Evolutionary conservation across 2,888 invertebrate species (phyloP).

Genomic region (Drepanosiphum platanoidis): DNA sequence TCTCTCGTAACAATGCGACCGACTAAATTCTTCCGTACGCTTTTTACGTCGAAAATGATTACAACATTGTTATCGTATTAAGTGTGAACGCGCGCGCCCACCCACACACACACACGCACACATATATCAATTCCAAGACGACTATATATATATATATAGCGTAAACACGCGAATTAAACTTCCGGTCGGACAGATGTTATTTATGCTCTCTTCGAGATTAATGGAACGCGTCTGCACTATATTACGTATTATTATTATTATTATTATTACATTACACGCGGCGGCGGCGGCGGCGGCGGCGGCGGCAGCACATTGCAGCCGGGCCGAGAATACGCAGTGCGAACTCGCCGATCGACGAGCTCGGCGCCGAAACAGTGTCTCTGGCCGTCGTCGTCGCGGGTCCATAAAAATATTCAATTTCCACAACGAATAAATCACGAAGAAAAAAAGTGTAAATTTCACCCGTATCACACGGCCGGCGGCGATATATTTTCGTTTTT

Average conservation of each 20-base stretch:
- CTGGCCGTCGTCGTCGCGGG: too few relatives aligned
- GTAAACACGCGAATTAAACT: conserved; percentile 50
- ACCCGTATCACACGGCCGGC: background rate
- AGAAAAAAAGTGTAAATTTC: conserved; percentile 12
- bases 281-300: too few relatives aligned
- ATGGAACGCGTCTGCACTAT: conserved; percentile 44
- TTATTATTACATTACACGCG: conserved; percentile 32
- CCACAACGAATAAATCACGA: conserved; percentile 39
- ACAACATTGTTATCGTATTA: conserved; percentile 5
- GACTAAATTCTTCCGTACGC: background rate
- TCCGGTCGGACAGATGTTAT: conserved; percentile 39
- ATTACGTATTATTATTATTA: too few relatives aligned
- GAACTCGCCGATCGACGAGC: background rate
- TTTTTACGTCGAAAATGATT: conserved; percentile 22
- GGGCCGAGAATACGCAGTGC: background rate
- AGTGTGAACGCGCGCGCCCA: too few relatives aligned
- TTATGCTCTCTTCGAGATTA: conserved; percentile 49
- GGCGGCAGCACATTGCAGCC: too few relatives aligned
- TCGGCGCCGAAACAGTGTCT: too few relatives aligned
- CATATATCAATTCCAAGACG: conserved; percentile 43
- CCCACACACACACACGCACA: too few relatives aligned
- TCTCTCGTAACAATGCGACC: background rate
- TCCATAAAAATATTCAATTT: conserved; percentile 44
- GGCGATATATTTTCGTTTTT: too few relatives aligned
- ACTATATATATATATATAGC: background rate